Conservation (phyloP, 2,113 vertebrate species). For the Chlorocebus sabaeus region DNA sequence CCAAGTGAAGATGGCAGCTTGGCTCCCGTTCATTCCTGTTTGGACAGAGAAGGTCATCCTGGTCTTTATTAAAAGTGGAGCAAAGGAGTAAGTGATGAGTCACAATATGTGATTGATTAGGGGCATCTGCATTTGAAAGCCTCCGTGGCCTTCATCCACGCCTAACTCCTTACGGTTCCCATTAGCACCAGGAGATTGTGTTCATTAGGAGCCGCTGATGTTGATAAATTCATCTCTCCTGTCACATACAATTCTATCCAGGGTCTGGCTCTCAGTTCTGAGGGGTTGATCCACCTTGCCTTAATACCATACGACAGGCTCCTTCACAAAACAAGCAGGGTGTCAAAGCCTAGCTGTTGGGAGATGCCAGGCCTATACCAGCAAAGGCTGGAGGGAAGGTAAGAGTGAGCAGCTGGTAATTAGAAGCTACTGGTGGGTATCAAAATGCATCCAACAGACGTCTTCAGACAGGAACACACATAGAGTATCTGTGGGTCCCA, state of each 20-base stretch:
- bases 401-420: background rate
- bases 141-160: background rate
- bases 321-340: conserved; percentile 12
- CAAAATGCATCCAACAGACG: background rate
- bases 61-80: conserved; percentile 59
- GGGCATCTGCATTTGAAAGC: conserved; percentile 40
- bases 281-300: conserved; percentile 61
- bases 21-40: background rate
- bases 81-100: background rate
- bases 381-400: background rate
- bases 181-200: conserved; percentile 55
- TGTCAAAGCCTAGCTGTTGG: background rate
- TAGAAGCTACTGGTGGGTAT: conserved; percentile 23
- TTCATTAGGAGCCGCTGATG: conserved; percentile 67
- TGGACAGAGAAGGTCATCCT: background rate
- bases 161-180: conserved; percentile 73
- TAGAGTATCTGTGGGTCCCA: background rate
- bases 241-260: conserved; percentile 69
- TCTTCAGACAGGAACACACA: background rate
- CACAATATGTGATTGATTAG: conserved; percentile 26
- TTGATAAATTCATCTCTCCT: conserved; percentile 78
- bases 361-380: background rate
- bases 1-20: conserved; percentile 56
- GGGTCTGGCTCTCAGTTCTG: conserved; percentile 58
- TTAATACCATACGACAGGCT: conserved; percentile 34